Percentiles rank a stretch among this genome's conserved stretches.
phyloP scores from a whole-genome alignment of 2,797 vertebrate species.

The Alca torda region DNA sequence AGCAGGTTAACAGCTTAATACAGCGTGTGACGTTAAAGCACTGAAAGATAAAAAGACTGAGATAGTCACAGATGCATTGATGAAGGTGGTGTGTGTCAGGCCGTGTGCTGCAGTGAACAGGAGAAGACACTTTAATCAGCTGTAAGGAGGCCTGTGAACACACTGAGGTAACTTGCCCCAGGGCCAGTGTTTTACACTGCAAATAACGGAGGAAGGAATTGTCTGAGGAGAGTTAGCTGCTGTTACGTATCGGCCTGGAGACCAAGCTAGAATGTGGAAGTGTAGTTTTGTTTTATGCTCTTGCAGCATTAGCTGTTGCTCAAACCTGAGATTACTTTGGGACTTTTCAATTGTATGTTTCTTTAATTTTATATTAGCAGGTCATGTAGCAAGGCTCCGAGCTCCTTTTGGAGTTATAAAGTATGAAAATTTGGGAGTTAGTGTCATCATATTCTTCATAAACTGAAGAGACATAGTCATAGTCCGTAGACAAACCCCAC shows the following conservation, averaged over 20 bases:
- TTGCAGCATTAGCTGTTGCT: not conserved
- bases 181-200: not conserved
- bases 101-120: not conserved
- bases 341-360: not conserved
- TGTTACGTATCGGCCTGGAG: rapidly evolving
- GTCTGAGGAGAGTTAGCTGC: not conserved
- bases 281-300: not conserved
- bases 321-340: not conserved
- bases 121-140: not conserved
- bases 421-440: not conserved
- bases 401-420: not conserved
- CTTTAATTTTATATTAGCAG: not conserved
- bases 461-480: not conserved
- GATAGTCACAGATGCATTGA: not conserved
- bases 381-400: not conserved
- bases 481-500: not conserved
- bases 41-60: not conserved
- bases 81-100: not conserved
- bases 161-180: not conserved
- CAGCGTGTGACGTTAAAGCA: not conserved
- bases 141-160: not conserved
- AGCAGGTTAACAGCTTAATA: not conserved
- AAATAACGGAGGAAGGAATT: not conserved
- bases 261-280: not conserved
- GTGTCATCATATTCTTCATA: not conserved